Percentiles rank a stretch among this genome's conserved stretches.
phyloP scores from a whole-genome alignment of 1,140 invertebrate genomes.

The Trachymyrmex cornetzi region DNA sequence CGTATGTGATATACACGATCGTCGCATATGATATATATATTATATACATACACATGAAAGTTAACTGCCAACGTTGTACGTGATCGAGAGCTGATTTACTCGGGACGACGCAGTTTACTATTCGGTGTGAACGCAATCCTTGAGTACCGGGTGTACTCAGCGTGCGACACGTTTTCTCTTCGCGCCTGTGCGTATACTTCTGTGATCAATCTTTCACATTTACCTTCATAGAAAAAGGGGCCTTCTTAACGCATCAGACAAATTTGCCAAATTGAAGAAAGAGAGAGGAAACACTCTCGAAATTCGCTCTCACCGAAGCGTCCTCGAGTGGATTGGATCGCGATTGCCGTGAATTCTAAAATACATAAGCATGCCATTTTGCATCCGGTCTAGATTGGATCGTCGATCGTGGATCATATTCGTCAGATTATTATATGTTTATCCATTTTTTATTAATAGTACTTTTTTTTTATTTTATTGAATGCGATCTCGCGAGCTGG shows the following conservation, averaged over 20 bases:
- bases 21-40: too few relatives aligned
- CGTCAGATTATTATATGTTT: background rate
- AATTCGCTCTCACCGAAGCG: background rate
- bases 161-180: constrained; percentile 1
- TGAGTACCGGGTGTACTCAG: background rate
- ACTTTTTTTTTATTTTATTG: background rate
- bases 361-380: constrained; percentile 12
- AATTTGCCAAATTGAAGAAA: background rate
- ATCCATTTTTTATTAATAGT: background rate
- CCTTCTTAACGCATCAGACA: constrained; percentile 43
- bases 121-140: constrained; percentile 4
- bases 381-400: background rate
- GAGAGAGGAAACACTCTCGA: background rate
- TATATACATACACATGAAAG: constrained; percentile 42
- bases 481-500: background rate
- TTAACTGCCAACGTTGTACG: constrained; percentile 77
- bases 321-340: constrained; percentile 5
- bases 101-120: constrained; percentile 1
- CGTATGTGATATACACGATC: too few relatives aligned
- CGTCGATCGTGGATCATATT: constrained; percentile 20
- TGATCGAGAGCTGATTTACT: constrained; percentile 46
- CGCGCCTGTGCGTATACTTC: constrained; percentile 12
- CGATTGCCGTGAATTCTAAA: constrained; percentile 31
- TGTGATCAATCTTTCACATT: constrained; percentile 40
- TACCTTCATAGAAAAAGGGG: constrained; percentile 56